These are phyloP conservation scores for Tenthredo scrophulariae DNA, from an alignment of 2,888 invertebrate genomes.

Conservation along the genomic window DNA sequence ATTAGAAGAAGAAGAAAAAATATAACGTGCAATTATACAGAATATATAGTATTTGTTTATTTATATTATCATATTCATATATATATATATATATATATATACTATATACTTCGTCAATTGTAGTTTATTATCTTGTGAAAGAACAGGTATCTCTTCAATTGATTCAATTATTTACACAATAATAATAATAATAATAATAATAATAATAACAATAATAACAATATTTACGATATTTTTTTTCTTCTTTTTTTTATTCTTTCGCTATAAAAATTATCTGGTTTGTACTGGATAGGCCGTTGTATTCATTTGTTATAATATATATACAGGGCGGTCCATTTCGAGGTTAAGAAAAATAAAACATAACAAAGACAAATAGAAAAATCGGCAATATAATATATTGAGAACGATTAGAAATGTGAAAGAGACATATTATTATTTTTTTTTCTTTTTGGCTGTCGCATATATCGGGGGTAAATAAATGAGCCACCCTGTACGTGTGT, in stretches of 20 bases:
- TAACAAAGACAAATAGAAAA: neutral
- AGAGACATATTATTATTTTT: neutral
- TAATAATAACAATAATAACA: slow-evolving; percentile 60
- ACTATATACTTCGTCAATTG: neutral
- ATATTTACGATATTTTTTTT: slow-evolving; percentile 63
- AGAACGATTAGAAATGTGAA: neutral
- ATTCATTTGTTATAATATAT: neutral
- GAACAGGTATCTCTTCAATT: neutral
- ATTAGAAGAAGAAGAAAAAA: neutral
- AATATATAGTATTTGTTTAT: neutral
- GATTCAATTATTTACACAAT: neutral
- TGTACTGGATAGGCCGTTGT: slow-evolving; percentile 73
- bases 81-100: neutral
- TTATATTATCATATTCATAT: neutral
- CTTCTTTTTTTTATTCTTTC: slow-evolving; percentile 66
- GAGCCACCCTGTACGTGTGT: slow-evolving; percentile 9
- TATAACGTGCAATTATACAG: neutral
- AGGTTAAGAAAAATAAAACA: neutral
- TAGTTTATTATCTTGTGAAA: neutral
- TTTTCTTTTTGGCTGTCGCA: neutral
- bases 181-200: slow-evolving; percentile 57
- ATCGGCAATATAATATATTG: neutral
- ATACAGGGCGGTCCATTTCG: neutral
- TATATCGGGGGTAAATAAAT: neutral
- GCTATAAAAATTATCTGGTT: slow-evolving; percentile 54